A percentile compares a stretch with the other conserved stretches of the same genome.
Evolutionary conservation across 2,888 invertebrate species (phyloP).

Genomic region (Epistrophella euchroma): DNA sequence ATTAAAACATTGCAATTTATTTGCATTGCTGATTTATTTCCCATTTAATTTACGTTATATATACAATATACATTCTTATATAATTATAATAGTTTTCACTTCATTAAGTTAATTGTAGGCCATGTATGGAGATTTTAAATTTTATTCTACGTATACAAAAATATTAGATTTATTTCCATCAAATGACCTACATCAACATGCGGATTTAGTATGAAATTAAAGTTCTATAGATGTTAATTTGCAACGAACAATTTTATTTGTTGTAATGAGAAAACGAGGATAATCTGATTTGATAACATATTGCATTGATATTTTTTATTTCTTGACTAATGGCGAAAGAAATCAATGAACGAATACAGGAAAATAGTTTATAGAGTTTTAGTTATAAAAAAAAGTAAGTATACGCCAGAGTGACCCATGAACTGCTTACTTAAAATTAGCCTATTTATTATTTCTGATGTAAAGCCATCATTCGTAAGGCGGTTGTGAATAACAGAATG

Average conservation of each 20-base stretch:
- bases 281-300: background rate
- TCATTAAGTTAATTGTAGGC: conserved; percentile 26
- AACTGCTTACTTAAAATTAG: too few species aligned
- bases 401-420: background rate
- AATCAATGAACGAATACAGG: background rate
- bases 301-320: background rate
- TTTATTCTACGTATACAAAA: background rate
- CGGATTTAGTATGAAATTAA: background rate
- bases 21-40: conserved; percentile 13
- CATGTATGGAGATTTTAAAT: conserved; percentile 10
- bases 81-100: background rate
- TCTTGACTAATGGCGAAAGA: background rate
- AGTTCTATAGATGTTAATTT: background rate
- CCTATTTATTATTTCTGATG: too few species aligned
- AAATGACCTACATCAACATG: conserved; percentile 11
- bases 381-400: background rate
- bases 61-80: background rate
- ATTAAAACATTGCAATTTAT: conserved; percentile 1
- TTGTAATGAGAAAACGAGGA: background rate
- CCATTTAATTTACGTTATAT: background rate
- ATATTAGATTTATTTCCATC: background rate
- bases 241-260: background rate
- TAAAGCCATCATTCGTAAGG: too few species aligned
- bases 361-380: too few species aligned
- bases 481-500: too few species aligned